phyloP scores from a whole-genome alignment of 2,797 vertebrate genomes.

The Melopsittacus undulatus region DNA sequence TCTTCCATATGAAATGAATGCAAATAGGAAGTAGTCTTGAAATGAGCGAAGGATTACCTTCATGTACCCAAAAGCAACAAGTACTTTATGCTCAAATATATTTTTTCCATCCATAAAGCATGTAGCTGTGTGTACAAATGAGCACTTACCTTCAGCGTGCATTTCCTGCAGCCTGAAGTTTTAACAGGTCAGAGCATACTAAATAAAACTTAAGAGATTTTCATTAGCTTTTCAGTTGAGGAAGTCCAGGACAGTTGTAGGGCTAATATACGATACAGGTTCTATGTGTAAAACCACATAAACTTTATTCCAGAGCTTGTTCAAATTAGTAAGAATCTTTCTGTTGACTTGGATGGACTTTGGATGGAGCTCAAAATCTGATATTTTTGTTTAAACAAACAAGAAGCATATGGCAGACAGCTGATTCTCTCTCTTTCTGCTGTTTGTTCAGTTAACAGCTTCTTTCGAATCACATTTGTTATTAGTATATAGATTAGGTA shows the following conservation, averaged over 20 bases:
- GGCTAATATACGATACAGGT: neutral
- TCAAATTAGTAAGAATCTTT: neutral
- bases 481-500: neutral
- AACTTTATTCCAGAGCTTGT: neutral
- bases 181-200: neutral
- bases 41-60: neutral
- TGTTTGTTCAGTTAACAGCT: conserved; percentile 45
- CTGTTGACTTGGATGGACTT: neutral
- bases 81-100: neutral
- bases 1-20: neutral
- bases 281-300: neutral
- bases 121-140: neutral
- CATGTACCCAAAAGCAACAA: neutral
- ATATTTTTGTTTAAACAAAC: conserved; percentile 38
- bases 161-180: neutral
- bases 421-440: conserved; percentile 8
- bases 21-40: neutral
- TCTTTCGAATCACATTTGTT: conserved; percentile 25
- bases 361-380: neutral
- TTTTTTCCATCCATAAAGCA: neutral
- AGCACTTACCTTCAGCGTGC: neutral
- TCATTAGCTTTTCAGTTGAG: neutral
- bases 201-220: neutral
- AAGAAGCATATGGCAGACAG: conserved; percentile 5
- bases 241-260: neutral